Conservation (phyloP, 2,797 vertebrate species). For the Pelochelys cantorii region DNA sequence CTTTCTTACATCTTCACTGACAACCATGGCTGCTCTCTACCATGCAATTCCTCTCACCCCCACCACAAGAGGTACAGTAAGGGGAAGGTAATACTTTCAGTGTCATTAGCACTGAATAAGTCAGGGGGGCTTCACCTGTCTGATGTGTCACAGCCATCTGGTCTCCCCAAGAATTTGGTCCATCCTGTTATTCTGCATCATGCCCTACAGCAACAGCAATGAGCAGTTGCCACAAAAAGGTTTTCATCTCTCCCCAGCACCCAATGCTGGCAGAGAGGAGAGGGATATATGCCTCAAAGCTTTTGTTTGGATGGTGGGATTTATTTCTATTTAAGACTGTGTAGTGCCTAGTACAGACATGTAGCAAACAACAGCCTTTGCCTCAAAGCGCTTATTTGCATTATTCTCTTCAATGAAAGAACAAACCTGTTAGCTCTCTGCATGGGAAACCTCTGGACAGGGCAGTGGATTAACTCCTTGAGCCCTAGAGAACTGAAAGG, state of each 20-base stretch:
- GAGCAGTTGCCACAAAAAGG: background rate
- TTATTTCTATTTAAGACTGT: background rate
- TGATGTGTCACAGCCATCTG: background rate
- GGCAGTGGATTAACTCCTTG: background rate
- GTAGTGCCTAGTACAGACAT: background rate
- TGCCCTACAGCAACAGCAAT: background rate
- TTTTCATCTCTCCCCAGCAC: background rate
- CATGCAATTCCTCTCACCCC: background rate
- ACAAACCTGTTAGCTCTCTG: background rate
- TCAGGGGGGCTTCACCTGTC: background rate
- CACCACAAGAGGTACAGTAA: background rate
- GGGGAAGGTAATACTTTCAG: background rate
- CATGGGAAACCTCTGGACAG: background rate
- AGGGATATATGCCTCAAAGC: background rate
- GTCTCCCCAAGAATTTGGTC: background rate
- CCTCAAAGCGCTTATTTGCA: background rate
- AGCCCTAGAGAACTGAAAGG: background rate
- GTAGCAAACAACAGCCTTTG: background rate
- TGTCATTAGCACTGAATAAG: slow-evolving; percentile 41
- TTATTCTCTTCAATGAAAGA: background rate
- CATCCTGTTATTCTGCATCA: background rate
- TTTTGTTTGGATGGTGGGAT: background rate
- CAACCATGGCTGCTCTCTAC: background rate
- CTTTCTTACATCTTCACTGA: background rate
- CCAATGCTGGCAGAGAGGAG: background rate